These are phyloP conservation scores for Tragelaphus imberbis DNA, from an alignment of 2,113 vertebrate genomes.

Conservation along the genomic window DNA sequence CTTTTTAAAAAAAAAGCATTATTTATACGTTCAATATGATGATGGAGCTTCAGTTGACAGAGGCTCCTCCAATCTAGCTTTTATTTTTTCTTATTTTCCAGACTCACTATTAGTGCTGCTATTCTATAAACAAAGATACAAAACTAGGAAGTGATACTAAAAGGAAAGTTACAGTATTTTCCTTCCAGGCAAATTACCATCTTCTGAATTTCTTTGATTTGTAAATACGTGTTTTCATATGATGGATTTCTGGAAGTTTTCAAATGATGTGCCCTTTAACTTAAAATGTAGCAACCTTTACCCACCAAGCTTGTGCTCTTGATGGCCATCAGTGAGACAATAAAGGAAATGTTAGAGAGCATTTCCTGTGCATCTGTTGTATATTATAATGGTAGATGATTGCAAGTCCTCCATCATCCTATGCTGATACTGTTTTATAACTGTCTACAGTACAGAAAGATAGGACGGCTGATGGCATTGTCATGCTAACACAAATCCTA, in stretches of 20 bases:
- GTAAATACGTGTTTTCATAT: neutral
- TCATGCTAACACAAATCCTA: neutral
- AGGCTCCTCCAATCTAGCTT: neutral
- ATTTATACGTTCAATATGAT: neutral
- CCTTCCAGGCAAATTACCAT: neutral
- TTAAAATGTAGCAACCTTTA: neutral
- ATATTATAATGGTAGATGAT: no score
- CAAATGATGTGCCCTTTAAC: neutral
- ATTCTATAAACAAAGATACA: neutral
- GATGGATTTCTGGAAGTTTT: neutral
- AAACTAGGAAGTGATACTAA: neutral
- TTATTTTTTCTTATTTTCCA: neutral
- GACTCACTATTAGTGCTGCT: neutral
- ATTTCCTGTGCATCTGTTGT: neutral
- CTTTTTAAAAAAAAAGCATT: conserved; percentile 12
- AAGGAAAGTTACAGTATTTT: neutral
- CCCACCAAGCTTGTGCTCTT: neutral
- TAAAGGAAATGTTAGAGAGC: neutral
- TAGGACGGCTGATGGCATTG: neutral
- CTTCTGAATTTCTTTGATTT: neutral
- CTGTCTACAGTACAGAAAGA: neutral
- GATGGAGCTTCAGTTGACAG: neutral
- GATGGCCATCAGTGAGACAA: no score
- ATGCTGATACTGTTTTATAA: neutral
- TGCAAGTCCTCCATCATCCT: neutral